These are phyloP conservation scores for Tenualosa ilisha DNA, from an alignment of 2,797 vertebrate genomes.

Conservation along the genomic window DNA sequence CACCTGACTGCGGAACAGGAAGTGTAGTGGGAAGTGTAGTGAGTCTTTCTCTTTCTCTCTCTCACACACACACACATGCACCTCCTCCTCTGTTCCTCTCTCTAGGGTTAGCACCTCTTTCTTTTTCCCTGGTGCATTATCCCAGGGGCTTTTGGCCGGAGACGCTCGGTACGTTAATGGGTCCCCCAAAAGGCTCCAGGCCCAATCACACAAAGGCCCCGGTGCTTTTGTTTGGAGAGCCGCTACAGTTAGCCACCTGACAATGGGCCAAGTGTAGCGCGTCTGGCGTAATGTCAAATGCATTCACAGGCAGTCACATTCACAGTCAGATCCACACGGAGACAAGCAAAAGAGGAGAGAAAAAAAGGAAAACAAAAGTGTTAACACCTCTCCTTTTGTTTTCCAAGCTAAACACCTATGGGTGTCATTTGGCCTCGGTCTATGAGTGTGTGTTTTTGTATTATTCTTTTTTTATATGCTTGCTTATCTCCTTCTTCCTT, in stretches of 20 bases:
- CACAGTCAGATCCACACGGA: not conserved
- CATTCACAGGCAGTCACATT: not conserved
- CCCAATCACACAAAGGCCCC: not conserved
- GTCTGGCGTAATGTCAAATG: not conserved
- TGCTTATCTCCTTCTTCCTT: not conserved
- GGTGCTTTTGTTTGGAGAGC: not conserved
- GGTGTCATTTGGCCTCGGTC: not conserved
- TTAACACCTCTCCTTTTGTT: not conserved
- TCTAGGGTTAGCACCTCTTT: not conserved
- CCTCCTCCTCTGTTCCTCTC: not conserved
- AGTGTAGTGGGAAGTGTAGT: not conserved
- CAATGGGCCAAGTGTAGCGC: not conserved
- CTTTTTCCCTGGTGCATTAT: not conserved
- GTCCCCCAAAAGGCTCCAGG: not conserved
- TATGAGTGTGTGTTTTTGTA: not conserved
- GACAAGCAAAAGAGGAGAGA: not conserved
- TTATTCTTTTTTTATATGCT: not conserved
- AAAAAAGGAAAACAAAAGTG: not conserved
- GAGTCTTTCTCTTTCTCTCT: constrained; percentile 39
- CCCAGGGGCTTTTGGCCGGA: not conserved
- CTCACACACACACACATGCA: no score
- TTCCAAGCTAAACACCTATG: not conserved
- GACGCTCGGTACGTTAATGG: not conserved
- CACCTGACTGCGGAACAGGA: not conserved
- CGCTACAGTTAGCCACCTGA: not conserved